Percentiles rank a stretch among this genome's conserved stretches.
phyloP scores from a whole-genome alignment of 1,140 invertebrate species.

The Cepaea nemoralis region DNA sequence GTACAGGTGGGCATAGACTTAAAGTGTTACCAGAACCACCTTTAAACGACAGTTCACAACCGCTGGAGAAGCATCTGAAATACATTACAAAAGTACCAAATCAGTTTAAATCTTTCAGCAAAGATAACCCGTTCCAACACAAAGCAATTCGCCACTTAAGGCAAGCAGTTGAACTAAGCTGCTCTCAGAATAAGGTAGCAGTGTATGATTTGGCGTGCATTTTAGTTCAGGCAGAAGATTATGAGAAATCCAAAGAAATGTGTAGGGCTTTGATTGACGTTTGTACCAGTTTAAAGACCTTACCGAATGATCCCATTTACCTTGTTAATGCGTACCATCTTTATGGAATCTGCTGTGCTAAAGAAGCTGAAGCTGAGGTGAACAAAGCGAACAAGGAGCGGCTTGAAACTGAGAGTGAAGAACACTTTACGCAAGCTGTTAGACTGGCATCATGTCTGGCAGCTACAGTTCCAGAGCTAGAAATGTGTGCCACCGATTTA shows the following conservation, averaged over 20 bases:
- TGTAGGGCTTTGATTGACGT: neutral
- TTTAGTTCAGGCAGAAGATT: neutral
- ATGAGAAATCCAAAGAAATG: neutral
- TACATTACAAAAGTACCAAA: neutral
- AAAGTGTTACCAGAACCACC: neutral
- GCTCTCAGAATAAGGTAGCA: neutral
- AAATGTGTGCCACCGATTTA: neutral
- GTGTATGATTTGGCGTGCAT: neutral
- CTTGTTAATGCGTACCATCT: neutral
- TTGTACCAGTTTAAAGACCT: neutral
- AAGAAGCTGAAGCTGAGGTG: neutral
- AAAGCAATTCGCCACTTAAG: neutral
- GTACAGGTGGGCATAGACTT: too few relatives aligned
- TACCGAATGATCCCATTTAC: neutral
- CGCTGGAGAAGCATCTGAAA: neutral
- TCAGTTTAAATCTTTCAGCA: neutral
- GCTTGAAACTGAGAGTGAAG: neutral
- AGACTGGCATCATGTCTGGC: neutral
- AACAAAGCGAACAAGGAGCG: too few relatives aligned
- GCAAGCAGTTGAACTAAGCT: neutral
- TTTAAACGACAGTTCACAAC: neutral
- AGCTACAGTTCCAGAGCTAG: neutral
- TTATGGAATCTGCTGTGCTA: neutral
- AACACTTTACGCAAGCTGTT: neutral
- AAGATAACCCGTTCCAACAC: neutral